Conservation (phyloP, 53 echinoderm and acorn worm species). For the Paracentrotus lividus region DNA sequence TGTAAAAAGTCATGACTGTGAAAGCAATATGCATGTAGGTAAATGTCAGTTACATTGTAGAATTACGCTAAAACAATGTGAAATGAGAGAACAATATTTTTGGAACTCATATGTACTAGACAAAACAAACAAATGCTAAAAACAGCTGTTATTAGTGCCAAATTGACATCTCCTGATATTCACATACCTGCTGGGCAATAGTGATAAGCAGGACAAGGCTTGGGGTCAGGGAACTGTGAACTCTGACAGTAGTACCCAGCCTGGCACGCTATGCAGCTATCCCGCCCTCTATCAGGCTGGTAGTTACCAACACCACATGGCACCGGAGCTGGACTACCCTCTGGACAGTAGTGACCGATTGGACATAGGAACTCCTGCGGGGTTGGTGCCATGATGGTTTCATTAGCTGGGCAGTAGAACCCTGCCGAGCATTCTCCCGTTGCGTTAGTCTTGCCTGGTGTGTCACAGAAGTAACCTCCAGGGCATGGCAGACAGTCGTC, state of each 20-base stretch:
- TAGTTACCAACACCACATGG: conserved; percentile 96
- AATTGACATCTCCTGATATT: not conserved
- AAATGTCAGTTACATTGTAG: not conserved
- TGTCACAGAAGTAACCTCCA: conserved; percentile 95
- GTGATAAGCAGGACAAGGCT: conserved; percentile 91
- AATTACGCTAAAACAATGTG: not conserved
- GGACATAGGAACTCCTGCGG: conserved; percentile 85
- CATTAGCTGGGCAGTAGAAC: conserved; percentile 97
- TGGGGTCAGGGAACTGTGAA: conserved; percentile 92
- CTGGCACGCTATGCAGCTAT: conserved; percentile 92
- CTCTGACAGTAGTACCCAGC: conserved; percentile 99
- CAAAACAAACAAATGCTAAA: not conserved
- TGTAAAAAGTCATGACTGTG: not conserved
- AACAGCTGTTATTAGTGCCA: not conserved
- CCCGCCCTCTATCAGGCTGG: conserved; percentile 90
- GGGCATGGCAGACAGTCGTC: conserved; percentile 93
- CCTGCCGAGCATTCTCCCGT: conserved; percentile 85
- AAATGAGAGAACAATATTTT: not conserved
- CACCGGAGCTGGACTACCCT: conserved; percentile 85
- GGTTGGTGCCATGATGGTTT: conserved; percentile 83
- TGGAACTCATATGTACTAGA: too few species aligned
- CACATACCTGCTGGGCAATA: conserved; percentile 94
- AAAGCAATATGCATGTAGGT: not conserved
- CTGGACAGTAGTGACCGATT: conserved; percentile 93
- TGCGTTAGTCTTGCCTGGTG: conserved; percentile 85